Evolutionary conservation across 2,113 vertebrate species (phyloP), one percentile per base, ranked within the genome.

Genomic region (Amphiprion ocellaris): DNA sequence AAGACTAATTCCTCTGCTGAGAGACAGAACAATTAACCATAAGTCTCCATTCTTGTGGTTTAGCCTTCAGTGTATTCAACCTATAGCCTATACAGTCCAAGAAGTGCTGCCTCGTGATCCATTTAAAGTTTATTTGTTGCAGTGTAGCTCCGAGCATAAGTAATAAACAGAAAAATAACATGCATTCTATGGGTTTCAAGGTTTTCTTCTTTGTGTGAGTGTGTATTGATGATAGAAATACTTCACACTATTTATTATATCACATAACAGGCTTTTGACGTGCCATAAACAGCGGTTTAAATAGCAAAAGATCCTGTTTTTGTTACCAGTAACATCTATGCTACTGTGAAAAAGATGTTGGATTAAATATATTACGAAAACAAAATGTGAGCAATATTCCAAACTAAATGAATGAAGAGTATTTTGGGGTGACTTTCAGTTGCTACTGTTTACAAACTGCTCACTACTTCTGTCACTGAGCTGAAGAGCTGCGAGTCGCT

Each of bases 401-500:
- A 26, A 37, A 66, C 2, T 37, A 19, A 24, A 59, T 14, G 33
- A 37, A 37, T 2, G 9, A 37, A 10, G 33, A 8, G 33, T 37
- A 37, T 17, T 63, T 59, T 26, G 3, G 14, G 28, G 65, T 73
- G n/a, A 41, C 26, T 26, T 65, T 65, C 54, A 67, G 63, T 71
- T 58, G 26, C 23, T 47, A 15, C 7, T 63, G 53, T 82, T 80
- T 63, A 69, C 73, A 61, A 37, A 65, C 28, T 74, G 24, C 71
- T 56, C 41, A 39, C 77, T 16, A 54, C 69, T 56, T 71, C 56
- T 81, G 56, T 71, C 81, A 65, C 49, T 59, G 69, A 44, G 49
- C 72, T 54, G 56, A 63, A 59, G 66, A 81, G 73, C 70, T 69
- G 46, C 55, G 63, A 74, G 60, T 82, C 5, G 81, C 81, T 84